Evolutionary conservation across 2,113 vertebrate species (phyloP), one percentile per base, ranked within the genome.

Genomic region (Notothenia coriiceps): DNA sequence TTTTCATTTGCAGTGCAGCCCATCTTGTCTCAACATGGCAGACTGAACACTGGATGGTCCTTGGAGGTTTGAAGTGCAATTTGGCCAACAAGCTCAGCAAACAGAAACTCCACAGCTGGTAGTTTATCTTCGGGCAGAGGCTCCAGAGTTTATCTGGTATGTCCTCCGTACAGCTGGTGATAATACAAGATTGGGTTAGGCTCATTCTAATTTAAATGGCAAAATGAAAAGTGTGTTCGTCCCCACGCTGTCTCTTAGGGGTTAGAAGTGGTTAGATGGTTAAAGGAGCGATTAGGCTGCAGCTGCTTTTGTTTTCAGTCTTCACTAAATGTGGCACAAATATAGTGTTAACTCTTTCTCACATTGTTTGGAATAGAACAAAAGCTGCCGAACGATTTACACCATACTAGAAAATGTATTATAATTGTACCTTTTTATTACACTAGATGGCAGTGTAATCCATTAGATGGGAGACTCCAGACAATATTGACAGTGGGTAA

Each of bases 361-460:
- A n/a, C 66, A 61, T 10, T 78, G n/a, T 61, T 72, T 57, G 50
- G 55, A 62, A 44, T 52, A 10, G 55, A 79, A 77, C 49, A 29
- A 71, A 77, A 47, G 40, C 35, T 9, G 46, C 46, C 50, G 54
- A 29, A 46, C 9, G 40, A 7, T 70, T 61, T 43, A 47, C n/a
- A 25, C 33, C 44, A 55, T 20, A 51, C 1, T 51, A 4, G 25
- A 55, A 76, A 72, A 63, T 54, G 13, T 14, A 54, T 43, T 4
- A 46, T 54, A 64, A 61, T 52, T n/a, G n/a, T 78, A 13, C 52
- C 12, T 35, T 54, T 80, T 47, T 60, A n/a, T 83, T 44, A 62
- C 93, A 93, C 83, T 86, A 94, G 93, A 89, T 92, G 93, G 93
- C 93, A 90, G 86, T 88, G 71, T 87, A 50, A 80, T 73, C 57